These are phyloP conservation scores for Paratilapia polleni DNA, from an alignment of 2,113 vertebrate genomes.

Conservation along the genomic window DNA sequence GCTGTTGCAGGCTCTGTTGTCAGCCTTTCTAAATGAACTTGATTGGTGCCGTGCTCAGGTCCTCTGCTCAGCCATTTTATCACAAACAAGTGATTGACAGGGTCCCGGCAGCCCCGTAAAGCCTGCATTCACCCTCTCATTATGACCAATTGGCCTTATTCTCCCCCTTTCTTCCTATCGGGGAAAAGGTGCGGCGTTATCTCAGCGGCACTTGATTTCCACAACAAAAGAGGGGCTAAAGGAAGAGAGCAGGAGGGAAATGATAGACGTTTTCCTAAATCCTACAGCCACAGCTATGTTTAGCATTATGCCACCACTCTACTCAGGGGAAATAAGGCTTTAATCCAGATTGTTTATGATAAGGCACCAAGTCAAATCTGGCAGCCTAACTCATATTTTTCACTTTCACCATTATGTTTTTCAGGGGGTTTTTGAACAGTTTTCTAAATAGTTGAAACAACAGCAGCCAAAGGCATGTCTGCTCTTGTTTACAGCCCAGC, in stretches of 20 bases:
- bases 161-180: conserved; percentile 76
- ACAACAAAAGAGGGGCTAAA: conserved; percentile 60
- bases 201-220: conserved; percentile 72
- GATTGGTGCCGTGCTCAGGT: conserved; percentile 67
- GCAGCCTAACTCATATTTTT: conserved; percentile 24
- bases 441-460: conserved; percentile 21
- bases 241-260: conserved; percentile 36
- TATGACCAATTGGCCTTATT: conserved; percentile 86
- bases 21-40: conserved; percentile 72
- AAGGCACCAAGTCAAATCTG: conserved; percentile 61
- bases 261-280: conserved; percentile 59
- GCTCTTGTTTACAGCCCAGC: conserved; percentile 70
- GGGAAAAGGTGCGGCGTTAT: conserved; percentile 85
- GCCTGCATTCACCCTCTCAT: conserved; percentile 80
- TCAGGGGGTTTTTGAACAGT: conserved; percentile 7
- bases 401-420: conserved; percentile 16
- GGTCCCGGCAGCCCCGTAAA: conserved; percentile 76
- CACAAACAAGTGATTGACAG: conserved; percentile 83
- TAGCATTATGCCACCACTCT: conserved; percentile 28
- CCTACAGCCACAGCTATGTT: conserved; percentile 54
- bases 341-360: conserved; percentile 59
- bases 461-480: conserved; percentile 62
- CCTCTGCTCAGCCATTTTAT: conserved; percentile 70
- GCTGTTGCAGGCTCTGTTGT: conserved; percentile 27
- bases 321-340: conserved; percentile 48